phyloP scores from a whole-genome alignment of 2,113 vertebrate genomes.

The Ctenodactylus gundi region DNA sequence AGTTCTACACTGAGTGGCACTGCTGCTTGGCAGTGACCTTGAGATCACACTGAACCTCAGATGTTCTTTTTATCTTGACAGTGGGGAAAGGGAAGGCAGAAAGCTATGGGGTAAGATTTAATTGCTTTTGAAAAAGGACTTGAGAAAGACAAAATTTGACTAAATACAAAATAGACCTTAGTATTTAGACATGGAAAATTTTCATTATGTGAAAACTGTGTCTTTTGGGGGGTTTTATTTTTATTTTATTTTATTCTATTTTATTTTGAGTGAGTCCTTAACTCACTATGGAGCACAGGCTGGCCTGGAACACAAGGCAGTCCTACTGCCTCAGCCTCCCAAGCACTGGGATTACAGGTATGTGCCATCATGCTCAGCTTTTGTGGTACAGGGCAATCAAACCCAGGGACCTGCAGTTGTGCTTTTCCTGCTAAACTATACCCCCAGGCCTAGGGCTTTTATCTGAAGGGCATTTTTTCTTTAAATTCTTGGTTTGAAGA shows the following conservation, averaged over 20 bases:
- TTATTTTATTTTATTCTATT: too few relatives aligned
- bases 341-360: too few relatives aligned
- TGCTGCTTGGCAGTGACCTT: neutral
- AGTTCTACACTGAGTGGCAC: neutral
- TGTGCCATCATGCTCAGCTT: too few relatives aligned
- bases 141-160: conserved; percentile 19
- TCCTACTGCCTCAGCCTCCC: too few relatives aligned
- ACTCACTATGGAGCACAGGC: too few relatives aligned
- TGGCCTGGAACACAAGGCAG: too few relatives aligned
- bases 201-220: conserved; percentile 46
- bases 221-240: conserved; percentile 3
- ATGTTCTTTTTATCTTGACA: neutral
- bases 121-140: conserved; percentile 43
- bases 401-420: too few relatives aligned
- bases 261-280: too few relatives aligned
- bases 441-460: too few relatives aligned
- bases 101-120: neutral
- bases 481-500: conserved; percentile 43
- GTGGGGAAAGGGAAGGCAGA: neutral
- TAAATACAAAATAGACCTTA: conserved; percentile 45
- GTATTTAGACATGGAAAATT: conserved; percentile 42
- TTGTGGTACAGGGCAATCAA: too few relatives aligned
- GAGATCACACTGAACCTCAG: conserved; percentile 1
- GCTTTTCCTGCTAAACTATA: too few relatives aligned
- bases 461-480: conserved; percentile 19